phyloP scores from a whole-genome alignment of 1,140 invertebrate species.

The Caerostris extrusa region DNA sequence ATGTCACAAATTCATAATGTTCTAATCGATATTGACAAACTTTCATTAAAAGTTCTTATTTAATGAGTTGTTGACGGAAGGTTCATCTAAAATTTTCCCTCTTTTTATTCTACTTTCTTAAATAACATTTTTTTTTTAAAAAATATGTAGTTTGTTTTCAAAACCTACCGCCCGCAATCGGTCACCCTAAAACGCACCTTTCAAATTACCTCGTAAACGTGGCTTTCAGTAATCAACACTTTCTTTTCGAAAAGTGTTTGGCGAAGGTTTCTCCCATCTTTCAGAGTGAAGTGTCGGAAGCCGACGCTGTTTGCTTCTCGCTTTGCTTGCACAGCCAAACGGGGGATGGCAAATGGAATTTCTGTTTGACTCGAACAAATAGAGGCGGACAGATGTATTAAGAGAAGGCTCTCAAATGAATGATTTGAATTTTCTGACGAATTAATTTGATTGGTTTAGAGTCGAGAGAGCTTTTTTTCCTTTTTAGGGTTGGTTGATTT shows the following conservation, averaged over 20 bases:
- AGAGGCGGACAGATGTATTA: neutral
- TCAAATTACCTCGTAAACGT: neutral
- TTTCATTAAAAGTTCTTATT: too few relatives aligned
- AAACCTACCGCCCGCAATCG: neutral
- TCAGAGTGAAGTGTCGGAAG: neutral
- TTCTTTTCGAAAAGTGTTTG: neutral
- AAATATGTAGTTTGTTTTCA: neutral
- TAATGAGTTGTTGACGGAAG: too few relatives aligned
- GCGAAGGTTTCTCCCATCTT: neutral
- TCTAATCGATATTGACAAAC: too few relatives aligned
- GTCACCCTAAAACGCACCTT: neutral
- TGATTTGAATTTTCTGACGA: neutral
- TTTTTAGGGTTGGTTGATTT: too few relatives aligned
- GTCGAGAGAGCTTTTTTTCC: too few relatives aligned
- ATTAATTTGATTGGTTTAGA: neutral
- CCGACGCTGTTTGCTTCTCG: neutral
- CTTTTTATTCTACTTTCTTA: too few relatives aligned
- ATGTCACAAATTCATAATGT: too few relatives aligned
- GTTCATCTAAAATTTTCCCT: too few relatives aligned
- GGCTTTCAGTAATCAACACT: neutral
- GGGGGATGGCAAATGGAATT: neutral
- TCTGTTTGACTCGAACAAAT: neutral
- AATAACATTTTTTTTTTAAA: neutral
- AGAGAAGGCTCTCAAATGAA: neutral
- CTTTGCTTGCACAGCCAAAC: neutral